A percentile compares a stretch with the other conserved stretches of the same genome.
Evolutionary conservation across 2,888 invertebrate genomes (phyloP).

Genomic region (Conistra vaccinii): DNA sequence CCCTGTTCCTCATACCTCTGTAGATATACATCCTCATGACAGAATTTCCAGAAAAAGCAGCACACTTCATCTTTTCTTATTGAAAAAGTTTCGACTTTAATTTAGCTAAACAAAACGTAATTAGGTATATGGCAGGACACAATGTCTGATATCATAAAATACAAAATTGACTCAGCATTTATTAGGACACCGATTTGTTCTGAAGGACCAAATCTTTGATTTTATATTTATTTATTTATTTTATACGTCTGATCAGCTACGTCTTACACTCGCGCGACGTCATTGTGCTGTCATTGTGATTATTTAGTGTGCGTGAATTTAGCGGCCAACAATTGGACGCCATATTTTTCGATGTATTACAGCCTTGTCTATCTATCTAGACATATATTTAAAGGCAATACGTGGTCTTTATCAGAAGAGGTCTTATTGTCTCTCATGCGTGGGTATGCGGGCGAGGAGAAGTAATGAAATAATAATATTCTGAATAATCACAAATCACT

Average conservation of each 20-base stretch:
- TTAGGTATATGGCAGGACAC: neutral
- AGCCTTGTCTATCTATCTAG: too few species aligned
- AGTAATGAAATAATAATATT: too few species aligned
- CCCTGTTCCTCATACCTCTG: too few species aligned
- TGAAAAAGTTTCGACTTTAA: neutral
- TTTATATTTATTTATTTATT: too few species aligned
- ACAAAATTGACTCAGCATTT: neutral
- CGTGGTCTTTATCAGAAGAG: too few species aligned
- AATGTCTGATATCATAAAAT: neutral
- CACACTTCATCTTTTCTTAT: neutral
- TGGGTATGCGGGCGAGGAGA: too few species aligned
- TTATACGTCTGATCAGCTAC: neutral
- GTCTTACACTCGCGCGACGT: neutral
- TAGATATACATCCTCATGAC: too few species aligned
- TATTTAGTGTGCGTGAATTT: neutral
- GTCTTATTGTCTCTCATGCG: too few species aligned
- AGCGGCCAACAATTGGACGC: neutral
- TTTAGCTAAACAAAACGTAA: neutral
- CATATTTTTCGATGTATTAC: neutral
- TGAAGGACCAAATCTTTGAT: neutral
- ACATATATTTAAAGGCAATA: too few species aligned
- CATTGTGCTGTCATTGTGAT: neutral
- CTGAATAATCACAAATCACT: too few species aligned
- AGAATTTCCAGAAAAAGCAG: neutral
- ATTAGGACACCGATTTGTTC: neutral